Conservation (phyloP, 2,888 invertebrate species). For the Drosophila emarginata region DNA sequence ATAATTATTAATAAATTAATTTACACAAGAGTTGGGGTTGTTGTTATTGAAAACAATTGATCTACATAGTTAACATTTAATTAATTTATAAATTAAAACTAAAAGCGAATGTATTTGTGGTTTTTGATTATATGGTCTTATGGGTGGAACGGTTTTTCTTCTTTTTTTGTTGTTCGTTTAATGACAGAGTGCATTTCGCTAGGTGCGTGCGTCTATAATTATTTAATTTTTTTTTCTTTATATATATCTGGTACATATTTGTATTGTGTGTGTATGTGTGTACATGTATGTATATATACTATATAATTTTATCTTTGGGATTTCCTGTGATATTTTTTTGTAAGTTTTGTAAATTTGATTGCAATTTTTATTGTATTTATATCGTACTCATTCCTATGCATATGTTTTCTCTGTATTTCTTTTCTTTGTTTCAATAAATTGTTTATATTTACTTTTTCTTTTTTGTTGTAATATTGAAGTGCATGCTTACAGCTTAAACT, state of each 20-base stretch:
- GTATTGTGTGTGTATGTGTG: conserved; percentile 19
- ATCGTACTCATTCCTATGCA: conserved; percentile 35
- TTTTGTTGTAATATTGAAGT: conserved; percentile 28
- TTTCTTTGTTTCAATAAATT: background rate
- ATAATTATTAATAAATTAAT: conserved; percentile 37
- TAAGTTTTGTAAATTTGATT: conserved; percentile 64
- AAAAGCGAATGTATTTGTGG: background rate
- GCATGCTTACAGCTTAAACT: conserved; percentile 18
- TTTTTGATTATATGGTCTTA: background rate
- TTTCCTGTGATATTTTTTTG: conserved; percentile 31
- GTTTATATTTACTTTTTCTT: conserved; percentile 7
- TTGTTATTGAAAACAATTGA: background rate
- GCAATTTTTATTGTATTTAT: conserved; percentile 64
- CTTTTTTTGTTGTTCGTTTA: background rate
- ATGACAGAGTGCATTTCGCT: conserved; percentile 51
- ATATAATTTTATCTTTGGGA: conserved; percentile 30
- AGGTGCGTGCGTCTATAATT: conserved; percentile 61
- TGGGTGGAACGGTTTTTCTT: background rate
- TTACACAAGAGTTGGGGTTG: background rate
- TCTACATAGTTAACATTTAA: conserved; percentile 7
- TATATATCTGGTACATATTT: conserved; percentile 32
- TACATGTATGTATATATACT: conserved; percentile 32
- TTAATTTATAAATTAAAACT: conserved; percentile 6
- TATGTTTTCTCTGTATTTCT: conserved; percentile 21
- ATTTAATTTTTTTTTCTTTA: conserved; percentile 3